Evolutionary conservation across 2,797 vertebrate genomes (phyloP).

Genomic region (Uromys caudimaculatus): DNA sequence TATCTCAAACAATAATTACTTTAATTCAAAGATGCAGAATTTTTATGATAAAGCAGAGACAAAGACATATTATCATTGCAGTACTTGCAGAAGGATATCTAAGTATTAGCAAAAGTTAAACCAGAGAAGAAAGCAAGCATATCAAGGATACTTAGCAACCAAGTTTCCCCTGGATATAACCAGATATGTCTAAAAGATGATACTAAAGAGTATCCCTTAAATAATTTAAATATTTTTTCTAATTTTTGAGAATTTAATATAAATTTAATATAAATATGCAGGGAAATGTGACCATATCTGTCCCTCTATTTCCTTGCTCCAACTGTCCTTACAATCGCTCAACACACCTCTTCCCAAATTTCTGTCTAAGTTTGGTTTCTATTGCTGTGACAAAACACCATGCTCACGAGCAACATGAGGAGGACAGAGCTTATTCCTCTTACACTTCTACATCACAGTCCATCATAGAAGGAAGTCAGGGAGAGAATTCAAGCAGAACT

Average conservation of each 20-base stretch:
- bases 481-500: neutral
- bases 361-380: neutral
- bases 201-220: neutral
- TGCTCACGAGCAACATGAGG: too few species aligned
- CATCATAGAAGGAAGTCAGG: neutral
- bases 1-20: neutral
- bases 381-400: neutral
- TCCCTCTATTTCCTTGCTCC: too few species aligned
- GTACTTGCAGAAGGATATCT: neutral
- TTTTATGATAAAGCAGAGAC: neutral
- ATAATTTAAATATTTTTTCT: neutral
- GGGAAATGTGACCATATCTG: neutral
- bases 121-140: neutral
- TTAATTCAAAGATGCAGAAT: conserved; percentile 19
- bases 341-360: neutral
- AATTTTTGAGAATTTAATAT: neutral
- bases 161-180: neutral
- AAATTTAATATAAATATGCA: neutral
- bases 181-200: neutral
- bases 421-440: too few species aligned
- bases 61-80: neutral
- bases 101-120: neutral
- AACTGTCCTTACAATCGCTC: neutral
- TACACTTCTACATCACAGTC: too few species aligned
- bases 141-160: neutral